Conservation (phyloP, 1,140 invertebrate genomes). For the Hylaeus anthracinus region DNA sequence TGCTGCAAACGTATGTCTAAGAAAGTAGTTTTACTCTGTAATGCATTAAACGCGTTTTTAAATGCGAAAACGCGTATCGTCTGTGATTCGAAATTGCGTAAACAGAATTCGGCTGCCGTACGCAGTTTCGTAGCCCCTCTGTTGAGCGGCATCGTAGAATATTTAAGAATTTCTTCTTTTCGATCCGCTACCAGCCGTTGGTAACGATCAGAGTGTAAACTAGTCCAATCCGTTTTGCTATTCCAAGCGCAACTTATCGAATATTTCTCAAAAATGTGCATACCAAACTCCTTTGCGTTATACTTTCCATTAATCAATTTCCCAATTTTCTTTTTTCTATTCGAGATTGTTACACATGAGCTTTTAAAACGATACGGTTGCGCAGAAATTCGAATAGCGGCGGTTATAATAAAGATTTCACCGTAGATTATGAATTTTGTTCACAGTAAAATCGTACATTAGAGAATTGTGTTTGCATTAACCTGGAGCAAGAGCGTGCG, state of each 20-base stretch:
- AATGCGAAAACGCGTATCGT: slow-evolving; percentile 41
- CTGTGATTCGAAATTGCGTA: slow-evolving; percentile 58
- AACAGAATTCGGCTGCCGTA: slow-evolving; percentile 13
- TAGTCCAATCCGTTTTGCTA: slow-evolving; percentile 75
- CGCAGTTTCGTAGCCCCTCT: slow-evolving; percentile 10
- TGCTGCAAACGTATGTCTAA: slow-evolving; percentile 4
- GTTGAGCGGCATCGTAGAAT: slow-evolving; percentile 20
- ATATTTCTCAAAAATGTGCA: background rate
- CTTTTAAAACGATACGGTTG: slow-evolving; percentile 18
- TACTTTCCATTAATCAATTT: background rate
- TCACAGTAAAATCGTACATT: slow-evolving; percentile 3
- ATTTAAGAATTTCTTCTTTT: slow-evolving; percentile 56
- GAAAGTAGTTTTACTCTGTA: slow-evolving; percentile 32
- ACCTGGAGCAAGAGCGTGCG: slow-evolving; percentile 3
- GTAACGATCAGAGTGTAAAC: slow-evolving; percentile 73
- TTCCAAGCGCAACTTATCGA: slow-evolving; percentile 45
- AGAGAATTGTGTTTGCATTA: slow-evolving; percentile 20
- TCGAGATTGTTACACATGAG: background rate
- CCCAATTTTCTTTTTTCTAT: background rate
- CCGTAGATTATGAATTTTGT: slow-evolving; percentile 33
- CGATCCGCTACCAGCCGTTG: slow-evolving; percentile 53
- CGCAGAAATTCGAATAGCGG: slow-evolving; percentile 41
- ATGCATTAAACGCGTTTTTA: slow-evolving; percentile 33
- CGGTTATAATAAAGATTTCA: slow-evolving; percentile 59
- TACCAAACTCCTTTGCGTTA: background rate